Evolutionary conservation across 92 coral and sea anemone species (phyloP), one percentile per base, ranked within the genome.

Genomic region (Virgularia gustaviana): DNA sequence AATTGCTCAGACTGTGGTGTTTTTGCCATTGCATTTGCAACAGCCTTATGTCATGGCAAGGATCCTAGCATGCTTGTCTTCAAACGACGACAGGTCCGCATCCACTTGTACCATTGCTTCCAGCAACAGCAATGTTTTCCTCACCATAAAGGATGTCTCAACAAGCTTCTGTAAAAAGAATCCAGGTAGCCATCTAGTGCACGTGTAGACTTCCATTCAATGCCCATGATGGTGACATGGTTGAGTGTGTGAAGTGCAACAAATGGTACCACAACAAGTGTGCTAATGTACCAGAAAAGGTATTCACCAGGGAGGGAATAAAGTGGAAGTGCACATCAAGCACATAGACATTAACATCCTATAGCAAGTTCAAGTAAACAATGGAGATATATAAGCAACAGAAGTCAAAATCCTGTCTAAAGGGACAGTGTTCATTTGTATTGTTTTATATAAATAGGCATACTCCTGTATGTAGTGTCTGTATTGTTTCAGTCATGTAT

Each of bases 261-360:
- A 55, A 55, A 36, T 55, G 62, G 62, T 55, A 19, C 62, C 62
- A 55, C 62, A 55, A 36, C 8, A 55, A 22, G 62, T 3, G 62
- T 6, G 16, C 31, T 19, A 19, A 2, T 7, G 33, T 55, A 16
- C 62, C 28, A 1, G 13, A 55, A 36, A 55, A 15, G 33, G 27
- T 55, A 16, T 55, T 55, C 25, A 55, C 27, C 15, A 55, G 62
- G 31, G 31, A 55, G 31, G 33, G 31, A 15, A 55, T 55, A 36
- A 55, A 55, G 11, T 55, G 32, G 32, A 55, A 5, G 31, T 55
- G 62, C 33, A 55, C n/a, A n/a, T n/a, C n/a, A n/a, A n/a, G n/a
- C n/a, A n/a, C n/a, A n/a, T n/a, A n/a, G n/a, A n/a, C n/a, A n/a
- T n/a, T n/a, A n/a, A n/a, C n/a, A n/a, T n/a, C n/a, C n/a, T n/a